phyloP scores from a whole-genome alignment of 2,113 vertebrate genomes.

The Oreochromis spilurus region DNA sequence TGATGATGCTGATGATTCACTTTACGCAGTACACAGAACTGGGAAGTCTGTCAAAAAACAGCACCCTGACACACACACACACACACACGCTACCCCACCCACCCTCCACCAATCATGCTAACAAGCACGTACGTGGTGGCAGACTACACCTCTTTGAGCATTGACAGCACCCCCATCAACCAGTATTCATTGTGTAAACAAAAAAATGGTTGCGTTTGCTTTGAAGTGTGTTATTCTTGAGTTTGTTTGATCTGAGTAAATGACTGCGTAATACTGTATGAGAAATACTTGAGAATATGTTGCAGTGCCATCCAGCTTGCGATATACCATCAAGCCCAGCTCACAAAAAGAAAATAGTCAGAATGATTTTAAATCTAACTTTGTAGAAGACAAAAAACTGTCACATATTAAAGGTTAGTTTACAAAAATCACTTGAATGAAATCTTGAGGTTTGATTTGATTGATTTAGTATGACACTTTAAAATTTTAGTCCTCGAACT shows the following conservation, averaged over 20 bases:
- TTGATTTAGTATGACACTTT: not conserved
- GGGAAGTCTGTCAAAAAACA: not conserved
- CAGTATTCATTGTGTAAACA: conserved; percentile 7
- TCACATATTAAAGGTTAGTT: not conserved
- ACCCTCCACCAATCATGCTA: conserved; percentile 2
- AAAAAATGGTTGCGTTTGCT: not conserved
- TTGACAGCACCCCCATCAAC: not conserved
- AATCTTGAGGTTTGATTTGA: not conserved
- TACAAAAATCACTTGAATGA: not conserved
- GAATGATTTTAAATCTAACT: not conserved
- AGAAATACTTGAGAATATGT: not conserved
- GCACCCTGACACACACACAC: not conserved
- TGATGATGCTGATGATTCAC: not conserved
- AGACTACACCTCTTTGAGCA: conserved; percentile 14
- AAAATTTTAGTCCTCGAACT: not conserved
- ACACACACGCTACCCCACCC: not conserved
- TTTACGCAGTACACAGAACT: conserved; percentile 2
- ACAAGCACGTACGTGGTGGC: not conserved
- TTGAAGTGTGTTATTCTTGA: not conserved
- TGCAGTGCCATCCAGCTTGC: not conserved
- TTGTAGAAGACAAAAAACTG: not conserved
- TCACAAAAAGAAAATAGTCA: not conserved
- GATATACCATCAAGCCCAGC: not conserved
- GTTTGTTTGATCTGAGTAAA: conserved; percentile 8
- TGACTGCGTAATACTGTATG: not conserved